These are phyloP conservation scores for Nesoenas mayeri DNA, from an alignment of 2,113 vertebrate genomes.

Conservation along the genomic window DNA sequence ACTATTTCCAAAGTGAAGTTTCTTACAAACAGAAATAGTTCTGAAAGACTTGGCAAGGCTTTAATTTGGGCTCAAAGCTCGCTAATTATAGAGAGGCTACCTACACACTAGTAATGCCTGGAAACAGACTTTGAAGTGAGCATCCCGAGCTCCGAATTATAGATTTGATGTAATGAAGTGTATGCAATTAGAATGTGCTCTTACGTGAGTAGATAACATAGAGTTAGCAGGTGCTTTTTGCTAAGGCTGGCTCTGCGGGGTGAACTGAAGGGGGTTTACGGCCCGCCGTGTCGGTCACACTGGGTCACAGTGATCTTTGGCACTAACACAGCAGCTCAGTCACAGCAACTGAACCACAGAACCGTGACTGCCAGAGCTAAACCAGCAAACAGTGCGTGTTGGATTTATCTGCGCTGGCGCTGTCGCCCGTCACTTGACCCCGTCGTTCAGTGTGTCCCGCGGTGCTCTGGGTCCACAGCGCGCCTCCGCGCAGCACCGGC, in stretches of 20 bases:
- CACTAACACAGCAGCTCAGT: background rate
- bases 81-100: background rate
- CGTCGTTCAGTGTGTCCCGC: background rate
- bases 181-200: background rate
- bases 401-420: background rate
- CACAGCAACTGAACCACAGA: background rate
- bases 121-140: constrained; percentile 27
- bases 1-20: background rate
- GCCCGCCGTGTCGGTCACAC: background rate
- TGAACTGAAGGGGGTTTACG: background rate
- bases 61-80: background rate
- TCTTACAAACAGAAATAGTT: background rate
- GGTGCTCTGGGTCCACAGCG: background rate
- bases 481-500: background rate
- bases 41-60: background rate
- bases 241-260: background rate
- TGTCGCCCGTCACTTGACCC: background rate
- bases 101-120: background rate
- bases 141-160: background rate
- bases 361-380: background rate
- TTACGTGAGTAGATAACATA: background rate
- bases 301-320: background rate
- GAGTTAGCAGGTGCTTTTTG: background rate
- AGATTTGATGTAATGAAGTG: background rate
- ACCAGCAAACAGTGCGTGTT: background rate